These are phyloP conservation scores for Fragum sueziense DNA, from an alignment of 2,888 invertebrate genomes.

Conservation along the genomic window DNA sequence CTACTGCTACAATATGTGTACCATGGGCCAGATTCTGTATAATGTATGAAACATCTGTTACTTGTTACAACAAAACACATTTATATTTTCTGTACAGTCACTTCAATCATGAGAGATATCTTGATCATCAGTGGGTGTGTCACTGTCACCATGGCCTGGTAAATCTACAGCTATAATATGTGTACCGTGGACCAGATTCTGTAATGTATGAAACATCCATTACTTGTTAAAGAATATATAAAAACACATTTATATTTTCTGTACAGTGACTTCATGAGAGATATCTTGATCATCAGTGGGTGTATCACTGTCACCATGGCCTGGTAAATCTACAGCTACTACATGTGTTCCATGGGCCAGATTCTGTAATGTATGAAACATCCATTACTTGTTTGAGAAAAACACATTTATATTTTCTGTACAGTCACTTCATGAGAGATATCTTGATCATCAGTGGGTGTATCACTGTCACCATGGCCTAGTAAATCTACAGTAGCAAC, in stretches of 20 bases:
- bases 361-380: conserved; percentile 62
- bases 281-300: conserved; percentile 69
- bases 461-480: conserved; percentile 75
- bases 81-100: no score
- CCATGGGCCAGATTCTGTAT: conserved; percentile 70
- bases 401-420: not conserved
- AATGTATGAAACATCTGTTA: conserved; percentile 12
- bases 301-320: conserved; percentile 75
- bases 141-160: conserved; percentile 77
- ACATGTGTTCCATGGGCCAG: conserved; percentile 70
- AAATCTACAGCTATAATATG: conserved; percentile 76
- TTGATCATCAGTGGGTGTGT: conserved; percentile 49
- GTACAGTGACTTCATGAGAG: conserved; percentile 63
- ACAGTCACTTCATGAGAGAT: no score
- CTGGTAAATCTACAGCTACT: conserved; percentile 75
- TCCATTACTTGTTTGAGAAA: not conserved
- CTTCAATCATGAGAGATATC: not conserved
- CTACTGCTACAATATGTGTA: conserved; percentile 73
- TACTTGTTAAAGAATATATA: not conserved
- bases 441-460: conserved; percentile 45
- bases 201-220: conserved; percentile 30
- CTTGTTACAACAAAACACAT: no score
- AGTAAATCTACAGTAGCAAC: conserved; percentile 75
- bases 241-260: conserved; percentile 20
- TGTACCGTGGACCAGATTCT: conserved; percentile 69